Base-by-base conservation (phyloP, 2,797 vertebrate genomes). In the Sebastes steindachneri region DNA sequence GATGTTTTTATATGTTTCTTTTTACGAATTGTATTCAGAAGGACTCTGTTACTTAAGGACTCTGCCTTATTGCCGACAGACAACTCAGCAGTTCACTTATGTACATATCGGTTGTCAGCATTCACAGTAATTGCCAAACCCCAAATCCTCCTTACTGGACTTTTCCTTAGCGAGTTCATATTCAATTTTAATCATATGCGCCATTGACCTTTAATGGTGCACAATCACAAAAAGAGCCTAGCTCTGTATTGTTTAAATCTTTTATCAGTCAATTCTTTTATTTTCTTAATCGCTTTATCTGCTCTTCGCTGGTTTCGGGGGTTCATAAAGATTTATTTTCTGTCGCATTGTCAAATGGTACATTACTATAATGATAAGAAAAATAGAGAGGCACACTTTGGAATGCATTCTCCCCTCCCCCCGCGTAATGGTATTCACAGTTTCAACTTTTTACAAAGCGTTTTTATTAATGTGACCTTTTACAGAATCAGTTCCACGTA, bases 151-250 rank as follows among this genome's bases (percentile, higher is more conserved):
- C 59, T 55, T 26, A 26, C 9, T 83, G 53, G 51, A 63, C 58
- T 73, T 53, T 48, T 73, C 17, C 54, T 65, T 21, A 65, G 26
- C 51, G 9, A 71, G 57, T 62, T 80, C 31, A 29, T 76, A 41
- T 69, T 88, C 58, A 75, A 25, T 74, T 88, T 79, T 80, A 88
- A 90, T 90, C 70, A 70, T 65, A 89, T 75, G 84, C 81, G 4
- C 37, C 71, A 70, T 79, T 86, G 75, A 87, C 69, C 33, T 80
- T 86, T 82, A 53, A 85, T 77, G 25, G 37, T 41, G 45, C 33
- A 31, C 70, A 64, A 68, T 81, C 29, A 78, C 7, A 53, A 73
- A 82, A 76, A 82, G 82, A 68, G 83, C 67, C 53, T 23, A 53
- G 35, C 63, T 80, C 64, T 79, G 80, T 73, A 41, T 66, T 79